Conservation (phyloP, 1,140 invertebrate species). For the Sycobia sp. region DNA sequence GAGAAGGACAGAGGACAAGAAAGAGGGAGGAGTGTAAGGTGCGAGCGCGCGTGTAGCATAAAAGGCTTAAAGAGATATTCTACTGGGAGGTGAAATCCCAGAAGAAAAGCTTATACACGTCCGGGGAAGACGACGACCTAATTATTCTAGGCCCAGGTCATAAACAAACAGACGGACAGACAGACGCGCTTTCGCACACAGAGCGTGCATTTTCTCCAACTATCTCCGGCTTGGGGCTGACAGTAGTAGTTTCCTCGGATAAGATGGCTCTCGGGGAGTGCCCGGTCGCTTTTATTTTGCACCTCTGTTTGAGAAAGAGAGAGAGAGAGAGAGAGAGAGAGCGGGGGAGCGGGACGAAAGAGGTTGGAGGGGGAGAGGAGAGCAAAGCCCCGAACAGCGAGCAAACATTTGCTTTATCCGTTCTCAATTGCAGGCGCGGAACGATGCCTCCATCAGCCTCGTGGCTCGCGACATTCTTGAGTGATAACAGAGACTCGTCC, state of each 20-base stretch:
- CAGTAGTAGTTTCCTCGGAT: too few species aligned
- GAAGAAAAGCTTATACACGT: not conserved
- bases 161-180: not conserved
- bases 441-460: not conserved
- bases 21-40: not conserved
- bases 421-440: not conserved
- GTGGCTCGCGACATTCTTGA: not conserved
- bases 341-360: too few species aligned
- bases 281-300: too few species aligned
- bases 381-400: too few species aligned
- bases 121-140: not conserved
- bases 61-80: not conserved
- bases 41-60: not conserved
- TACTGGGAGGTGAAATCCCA: not conserved
- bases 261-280: too few species aligned
- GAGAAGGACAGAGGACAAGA: not conserved
- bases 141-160: not conserved
- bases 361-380: too few species aligned
- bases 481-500: slow-evolving; percentile 5
- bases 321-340: too few species aligned
- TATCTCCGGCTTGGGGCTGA: too few species aligned
- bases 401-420: slow-evolving; percentile 23
- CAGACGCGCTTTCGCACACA: too few species aligned
- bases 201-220: too few species aligned
- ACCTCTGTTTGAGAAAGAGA: too few species aligned